Percentiles rank a stretch among this genome's conserved stretches.
These are phyloP conservation scores for Saturnia pavonia DNA, from an alignment of 2,888 invertebrate species.

Conservation along the genomic window DNA sequence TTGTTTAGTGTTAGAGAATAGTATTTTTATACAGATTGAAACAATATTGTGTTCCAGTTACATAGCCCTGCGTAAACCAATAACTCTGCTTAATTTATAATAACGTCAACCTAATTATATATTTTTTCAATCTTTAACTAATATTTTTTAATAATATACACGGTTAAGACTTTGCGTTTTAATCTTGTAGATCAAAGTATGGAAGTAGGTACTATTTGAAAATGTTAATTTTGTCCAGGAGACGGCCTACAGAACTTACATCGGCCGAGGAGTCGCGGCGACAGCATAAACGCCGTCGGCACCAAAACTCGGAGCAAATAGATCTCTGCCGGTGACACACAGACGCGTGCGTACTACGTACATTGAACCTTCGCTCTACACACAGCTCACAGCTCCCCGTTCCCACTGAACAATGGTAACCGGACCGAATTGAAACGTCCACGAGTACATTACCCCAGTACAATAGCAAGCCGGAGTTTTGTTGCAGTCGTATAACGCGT, in stretches of 20 bases:
- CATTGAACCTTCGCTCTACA: slow-evolving; percentile 39
- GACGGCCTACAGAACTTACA: slow-evolving; percentile 86
- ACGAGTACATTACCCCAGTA: slow-evolving; percentile 37
- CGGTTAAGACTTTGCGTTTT: too few relatives aligned
- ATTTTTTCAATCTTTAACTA: too few relatives aligned
- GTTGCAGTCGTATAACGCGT: slow-evolving; percentile 66
- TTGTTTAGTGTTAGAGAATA: too few relatives aligned
- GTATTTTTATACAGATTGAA: too few relatives aligned
- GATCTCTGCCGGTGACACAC: slow-evolving; percentile 33
- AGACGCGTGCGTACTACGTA: slow-evolving; percentile 17
- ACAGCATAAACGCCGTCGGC: slow-evolving; percentile 88
- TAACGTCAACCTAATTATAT: too few relatives aligned
- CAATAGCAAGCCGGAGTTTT: slow-evolving; percentile 36
- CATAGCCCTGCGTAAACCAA: too few relatives aligned
- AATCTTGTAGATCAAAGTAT: too few relatives aligned
- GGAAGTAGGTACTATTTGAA: not conserved
- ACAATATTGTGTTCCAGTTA: too few relatives aligned
- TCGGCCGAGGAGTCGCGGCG: slow-evolving; percentile 91
- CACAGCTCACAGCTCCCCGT: slow-evolving; percentile 32
- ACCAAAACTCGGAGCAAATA: slow-evolving; percentile 79
- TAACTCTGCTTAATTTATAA: too few relatives aligned
- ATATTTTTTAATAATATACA: too few relatives aligned
- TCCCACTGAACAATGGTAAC: slow-evolving; percentile 42
- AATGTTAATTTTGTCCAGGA: slow-evolving; percentile 63
- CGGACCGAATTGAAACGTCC: slow-evolving; percentile 71